A percentile compares a stretch with the other conserved stretches of the same genome.
phyloP scores from a whole-genome alignment of 2,113 vertebrate species.

The Seriola aureovittata region DNA sequence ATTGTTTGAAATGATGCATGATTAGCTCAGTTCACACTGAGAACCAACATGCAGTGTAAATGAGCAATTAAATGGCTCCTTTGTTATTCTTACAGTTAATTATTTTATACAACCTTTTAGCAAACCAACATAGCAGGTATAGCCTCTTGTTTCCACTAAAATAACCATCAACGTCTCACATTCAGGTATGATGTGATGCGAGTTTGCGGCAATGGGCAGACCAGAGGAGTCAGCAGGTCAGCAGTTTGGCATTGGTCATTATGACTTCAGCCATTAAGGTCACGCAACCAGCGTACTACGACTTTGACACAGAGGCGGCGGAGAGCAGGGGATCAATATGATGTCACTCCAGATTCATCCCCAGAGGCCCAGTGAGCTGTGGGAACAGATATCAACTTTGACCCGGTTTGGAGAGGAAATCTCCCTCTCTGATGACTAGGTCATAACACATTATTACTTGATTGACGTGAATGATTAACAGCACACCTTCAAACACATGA shows the following conservation, averaged over 20 bases:
- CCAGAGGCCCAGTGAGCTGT: conserved; percentile 44
- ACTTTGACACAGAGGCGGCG: conserved; percentile 24
- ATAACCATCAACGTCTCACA: not conserved
- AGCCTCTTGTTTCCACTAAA: conserved; percentile 5
- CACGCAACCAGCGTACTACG: conserved; percentile 18
- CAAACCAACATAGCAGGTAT: conserved; percentile 21
- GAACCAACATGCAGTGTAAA: conserved; percentile 49
- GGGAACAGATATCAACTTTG: conserved; percentile 54
- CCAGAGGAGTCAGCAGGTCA: conserved; percentile 21
- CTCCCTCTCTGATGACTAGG: conserved; percentile 29
- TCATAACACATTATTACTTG: conserved; percentile 42
- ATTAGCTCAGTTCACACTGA: conserved; percentile 52
- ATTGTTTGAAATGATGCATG: conserved; percentile 56
- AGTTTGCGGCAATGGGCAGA: not conserved
- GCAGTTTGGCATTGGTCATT: conserved; percentile 53
- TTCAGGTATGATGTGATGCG: conserved; percentile 5
- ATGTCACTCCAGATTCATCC: conserved; percentile 54
- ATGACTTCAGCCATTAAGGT: conserved; percentile 62
- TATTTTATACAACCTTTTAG: conserved; percentile 16
- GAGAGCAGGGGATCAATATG: conserved; percentile 62
- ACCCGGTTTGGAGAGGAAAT: conserved; percentile 61
- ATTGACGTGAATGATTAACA: conserved; percentile 42
- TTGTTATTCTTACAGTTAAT: conserved; percentile 45
- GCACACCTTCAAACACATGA: conserved; percentile 6
- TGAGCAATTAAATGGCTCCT: conserved; percentile 52